phyloP scores from a whole-genome alignment of 2,113 vertebrate species.

The Morone saxatilis region DNA sequence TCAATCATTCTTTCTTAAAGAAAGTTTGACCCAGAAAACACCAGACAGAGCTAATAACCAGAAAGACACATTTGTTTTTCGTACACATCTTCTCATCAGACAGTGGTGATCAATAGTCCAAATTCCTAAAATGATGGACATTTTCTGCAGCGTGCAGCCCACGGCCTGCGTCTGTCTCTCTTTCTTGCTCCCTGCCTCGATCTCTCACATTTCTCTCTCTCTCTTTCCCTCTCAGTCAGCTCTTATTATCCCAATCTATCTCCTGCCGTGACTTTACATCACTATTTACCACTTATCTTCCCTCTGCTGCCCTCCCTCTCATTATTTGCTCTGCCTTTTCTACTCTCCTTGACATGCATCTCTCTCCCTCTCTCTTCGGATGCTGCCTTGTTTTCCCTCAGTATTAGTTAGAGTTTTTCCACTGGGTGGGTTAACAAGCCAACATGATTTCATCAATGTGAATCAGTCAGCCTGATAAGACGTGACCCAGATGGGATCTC shows the following conservation, averaged over 20 bases:
- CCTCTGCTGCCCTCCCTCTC: slow-evolving; percentile 64
- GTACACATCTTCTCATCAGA: slow-evolving; percentile 13
- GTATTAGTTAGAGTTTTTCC: slow-evolving; percentile 67
- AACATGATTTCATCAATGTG: slow-evolving; percentile 78
- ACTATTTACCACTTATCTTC: slow-evolving; percentile 77
- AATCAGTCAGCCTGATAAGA: slow-evolving; percentile 77
- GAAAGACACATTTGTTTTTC: slow-evolving; percentile 7
- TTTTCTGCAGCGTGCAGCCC: slow-evolving; percentile 27
- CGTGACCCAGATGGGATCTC: slow-evolving; percentile 79
- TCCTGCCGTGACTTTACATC: slow-evolving; percentile 78
- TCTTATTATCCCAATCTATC: slow-evolving; percentile 76
- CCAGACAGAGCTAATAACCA: slow-evolving; percentile 1
- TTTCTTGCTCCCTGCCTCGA: slow-evolving; percentile 25
- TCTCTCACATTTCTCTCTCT: slow-evolving; percentile 35
- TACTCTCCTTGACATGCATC: slow-evolving; percentile 69
- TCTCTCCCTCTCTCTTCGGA: slow-evolving; percentile 44
- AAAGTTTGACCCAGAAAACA: slow-evolving; percentile 11
- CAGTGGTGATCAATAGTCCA: slow-evolving; percentile 40
- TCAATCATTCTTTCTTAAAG: neutral
- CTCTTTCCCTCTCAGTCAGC: slow-evolving; percentile 61
- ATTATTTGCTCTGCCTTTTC: slow-evolving; percentile 70
- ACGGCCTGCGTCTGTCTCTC: slow-evolving; percentile 32
- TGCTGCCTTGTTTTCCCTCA: slow-evolving; percentile 61
- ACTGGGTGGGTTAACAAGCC: slow-evolving; percentile 71
- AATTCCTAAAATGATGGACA: slow-evolving; percentile 38